phyloP scores from a whole-genome alignment of 1,140 invertebrate species.

The Caenorhabditis tropicalis region DNA sequence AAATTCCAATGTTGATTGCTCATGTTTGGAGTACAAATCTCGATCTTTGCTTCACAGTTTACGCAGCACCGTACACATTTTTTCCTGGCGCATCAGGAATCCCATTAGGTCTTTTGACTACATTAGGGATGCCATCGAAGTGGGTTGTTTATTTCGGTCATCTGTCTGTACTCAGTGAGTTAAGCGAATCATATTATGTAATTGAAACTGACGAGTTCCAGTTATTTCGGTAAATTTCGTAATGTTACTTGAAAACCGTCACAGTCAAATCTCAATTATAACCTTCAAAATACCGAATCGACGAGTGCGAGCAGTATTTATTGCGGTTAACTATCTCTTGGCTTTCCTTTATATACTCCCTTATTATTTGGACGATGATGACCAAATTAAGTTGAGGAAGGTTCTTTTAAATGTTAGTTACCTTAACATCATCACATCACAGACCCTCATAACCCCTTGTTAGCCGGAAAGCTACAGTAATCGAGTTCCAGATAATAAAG shows the following conservation, averaged over 20 bases:
- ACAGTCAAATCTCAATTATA: conserved; percentile 10
- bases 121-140: neutral
- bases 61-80: neutral
- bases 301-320: neutral
- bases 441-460: too few species aligned
- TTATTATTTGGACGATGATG: neutral
- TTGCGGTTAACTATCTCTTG: neutral
- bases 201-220: neutral
- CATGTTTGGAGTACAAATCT: neutral
- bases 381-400: neutral
- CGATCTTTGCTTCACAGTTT: neutral
- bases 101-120: neutral
- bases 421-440: neutral
- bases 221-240: neutral
- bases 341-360: neutral
- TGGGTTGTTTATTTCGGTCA: neutral
- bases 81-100: neutral
- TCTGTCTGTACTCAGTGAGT: neutral
- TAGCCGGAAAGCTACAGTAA: too few species aligned
- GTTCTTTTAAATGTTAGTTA: neutral
- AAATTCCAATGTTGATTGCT: neutral
- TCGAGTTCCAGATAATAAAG: neutral
- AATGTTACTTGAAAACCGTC: conserved; percentile 14
- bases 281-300: neutral
- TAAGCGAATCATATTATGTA: neutral